phyloP scores from a whole-genome alignment of 2,888 invertebrate species.

The Bombyx huttoni region DNA sequence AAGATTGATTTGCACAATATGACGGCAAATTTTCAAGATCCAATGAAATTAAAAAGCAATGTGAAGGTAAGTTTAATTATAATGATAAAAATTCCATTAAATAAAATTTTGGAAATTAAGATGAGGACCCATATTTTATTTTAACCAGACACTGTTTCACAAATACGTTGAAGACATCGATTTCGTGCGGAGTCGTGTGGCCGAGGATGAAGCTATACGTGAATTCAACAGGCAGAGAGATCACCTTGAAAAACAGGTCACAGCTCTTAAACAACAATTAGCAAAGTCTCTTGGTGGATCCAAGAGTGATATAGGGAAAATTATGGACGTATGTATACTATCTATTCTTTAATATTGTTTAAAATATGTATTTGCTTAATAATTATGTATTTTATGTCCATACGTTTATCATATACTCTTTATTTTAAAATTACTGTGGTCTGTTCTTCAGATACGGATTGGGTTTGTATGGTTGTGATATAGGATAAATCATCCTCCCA shows the following conservation, averaged over 20 bases:
- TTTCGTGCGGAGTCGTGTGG: constrained; percentile 76
- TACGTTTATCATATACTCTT: no score
- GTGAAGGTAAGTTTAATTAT: constrained; percentile 56
- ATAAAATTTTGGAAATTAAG: background rate
- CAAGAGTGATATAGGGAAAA: constrained; percentile 73
- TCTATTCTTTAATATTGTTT: background rate
- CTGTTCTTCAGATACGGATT: no score
- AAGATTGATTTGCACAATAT: constrained; percentile 86
- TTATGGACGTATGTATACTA: constrained; percentile 71
- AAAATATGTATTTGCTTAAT: background rate
- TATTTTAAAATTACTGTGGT: no score
- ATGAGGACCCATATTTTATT: no score
- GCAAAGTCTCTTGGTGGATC: constrained; percentile 48
- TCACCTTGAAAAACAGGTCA: constrained; percentile 79
- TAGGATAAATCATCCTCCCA: no score
- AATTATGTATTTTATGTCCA: no score
- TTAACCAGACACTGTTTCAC: constrained; percentile 72
- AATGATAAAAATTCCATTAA: background rate
- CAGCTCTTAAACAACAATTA: constrained; percentile 41
- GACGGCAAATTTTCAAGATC: constrained; percentile 84
- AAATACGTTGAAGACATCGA: constrained; percentile 81
- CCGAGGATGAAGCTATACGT: constrained; percentile 79
- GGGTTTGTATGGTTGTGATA: no score
- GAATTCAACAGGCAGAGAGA: constrained; percentile 87
- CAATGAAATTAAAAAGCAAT: constrained; percentile 71